Base-by-base conservation (phyloP, 2,888 invertebrate genomes). In the Escarpia spicata region DNA sequence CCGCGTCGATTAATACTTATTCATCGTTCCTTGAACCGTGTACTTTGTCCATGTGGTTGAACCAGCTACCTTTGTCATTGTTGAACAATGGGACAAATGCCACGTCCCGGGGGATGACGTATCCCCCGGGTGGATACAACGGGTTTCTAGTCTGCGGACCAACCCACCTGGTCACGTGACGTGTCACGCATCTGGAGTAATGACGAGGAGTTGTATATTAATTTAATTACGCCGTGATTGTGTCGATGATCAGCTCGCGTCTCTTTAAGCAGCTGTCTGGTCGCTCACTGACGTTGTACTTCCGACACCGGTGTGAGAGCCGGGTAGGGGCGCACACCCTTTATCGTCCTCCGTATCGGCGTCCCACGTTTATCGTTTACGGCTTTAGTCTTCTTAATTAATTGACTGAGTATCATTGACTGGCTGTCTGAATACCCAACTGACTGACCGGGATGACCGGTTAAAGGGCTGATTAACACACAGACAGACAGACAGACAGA, bases 191-290 rank as follows among this genome's bases (percentile, higher is more conserved):
- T 75, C 75, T n/a, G n/a, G 75, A 75, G 75, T 26, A 75, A 75
- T 75, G 75, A 52, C 75, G 75, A 26, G 19, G 4, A 26, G 75
- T 75, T 75, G 26, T 75, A 26, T 75, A n/a, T 75, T 75, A 75
- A 75, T 75, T 75, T 26, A 26, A 75, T 75, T 75, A 75, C 75
- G 75, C 75, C 19, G 26, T 75, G 75, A 75, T 75, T 75, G 26
- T 75, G n/a, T 75, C 75, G 75, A 75, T 75, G 75, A 75, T 75
- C 75, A 26, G 26, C n/a, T 75, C 75, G 75, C 75, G 75, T 75
- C 75, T 75, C 75, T 75, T 6, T 75, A 52, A 12, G 75, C 75
- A 26, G 75, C 75, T 75, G 75, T 75, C 75, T 6, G 75, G 2
- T 75, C 52, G 52, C 37, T 37, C 37, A 37, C 37, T 37, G 37